Evolutionary conservation across 2,888 invertebrate species (phyloP), one percentile per base, ranked within the genome.

Genomic region (Hyposoter dolosus): DNA sequence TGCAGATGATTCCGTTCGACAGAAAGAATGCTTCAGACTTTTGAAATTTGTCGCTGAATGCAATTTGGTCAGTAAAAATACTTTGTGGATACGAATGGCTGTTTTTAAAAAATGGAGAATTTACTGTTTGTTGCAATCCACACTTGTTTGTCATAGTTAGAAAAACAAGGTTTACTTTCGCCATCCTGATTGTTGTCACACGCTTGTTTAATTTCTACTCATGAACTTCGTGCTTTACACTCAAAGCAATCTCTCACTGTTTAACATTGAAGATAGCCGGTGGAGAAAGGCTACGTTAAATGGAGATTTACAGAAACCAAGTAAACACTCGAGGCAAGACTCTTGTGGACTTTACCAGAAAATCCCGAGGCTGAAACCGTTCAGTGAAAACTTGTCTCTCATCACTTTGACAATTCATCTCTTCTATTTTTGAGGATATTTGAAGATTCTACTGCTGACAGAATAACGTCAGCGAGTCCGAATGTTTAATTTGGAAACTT

Each of bases 251-350:
- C 19, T 15, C 71, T 71, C 47, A 35, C 50, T 19, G 71, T 63
- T 80, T 80, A 68, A 82, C 75, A 43, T 45, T 82, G 75, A 40
- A 23, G 56, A 69, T 68, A 75, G 50, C 28, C 47, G 56, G 45
- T 40, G 23, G 82, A 45, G 50, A 23, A n/a, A 40, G 35, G 40
- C 50, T 15, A 32, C 68, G 66, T 32, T 50, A 50, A 17, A 53
- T 63, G 19, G 74, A 60, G 74, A 83, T 79, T 74, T 63, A 60
- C 50, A 68, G 69, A 69, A 69, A 69, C 75, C 75, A 63, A 10
- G 79, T 53, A 75, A 84, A 84, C 83, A 83, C 68, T 79, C 60
- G 69, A 69, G 60, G 69, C 76, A 19, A 56, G 23, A 65, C 76
- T 47, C 69, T 63, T 60, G 75, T 69, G n/a, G 78, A 79, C 19